phyloP scores from a whole-genome alignment of 2,797 vertebrate genomes.

The Anguilla megastoma region DNA sequence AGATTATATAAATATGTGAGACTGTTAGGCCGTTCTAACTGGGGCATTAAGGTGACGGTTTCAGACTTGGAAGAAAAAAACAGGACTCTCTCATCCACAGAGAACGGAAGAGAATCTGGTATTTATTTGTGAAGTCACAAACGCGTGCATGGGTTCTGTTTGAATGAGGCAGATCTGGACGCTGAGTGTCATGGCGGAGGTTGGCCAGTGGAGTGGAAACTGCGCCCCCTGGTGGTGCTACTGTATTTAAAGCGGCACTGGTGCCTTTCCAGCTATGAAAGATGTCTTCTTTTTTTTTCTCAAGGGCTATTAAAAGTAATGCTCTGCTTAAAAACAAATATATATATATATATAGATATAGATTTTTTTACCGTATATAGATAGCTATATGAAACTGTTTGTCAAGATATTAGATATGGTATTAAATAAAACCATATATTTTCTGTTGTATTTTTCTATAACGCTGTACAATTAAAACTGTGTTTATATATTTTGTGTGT shows the following conservation, averaged over 20 bases:
- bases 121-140: not conserved
- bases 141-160: not conserved
- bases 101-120: constrained; percentile 37
- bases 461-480: constrained; percentile 30
- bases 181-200: not conserved
- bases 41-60: not conserved
- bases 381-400: constrained; percentile 34
- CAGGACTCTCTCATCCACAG: constrained; percentile 34
- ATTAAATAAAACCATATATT: constrained; percentile 2
- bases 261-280: constrained; percentile 29
- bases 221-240: constrained; percentile 38
- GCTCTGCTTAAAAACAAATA: not conserved
- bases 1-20: constrained; percentile 20
- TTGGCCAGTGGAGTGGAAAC: not conserved
- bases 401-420: constrained; percentile 3
- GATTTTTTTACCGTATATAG: constrained; percentile 39
- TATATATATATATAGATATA: not conserved
- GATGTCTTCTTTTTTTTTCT: constrained; percentile 31
- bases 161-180: not conserved
- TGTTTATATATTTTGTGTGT: constrained; percentile 15
- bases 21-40: constrained; percentile 28
- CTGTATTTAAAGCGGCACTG: constrained; percentile 10
- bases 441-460: constrained; percentile 42
- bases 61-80: not conserved
- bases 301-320: constrained; percentile 39